Evolutionary conservation across 2,888 invertebrate genomes (phyloP).

Genomic region (Drosophila setosimentum): DNA sequence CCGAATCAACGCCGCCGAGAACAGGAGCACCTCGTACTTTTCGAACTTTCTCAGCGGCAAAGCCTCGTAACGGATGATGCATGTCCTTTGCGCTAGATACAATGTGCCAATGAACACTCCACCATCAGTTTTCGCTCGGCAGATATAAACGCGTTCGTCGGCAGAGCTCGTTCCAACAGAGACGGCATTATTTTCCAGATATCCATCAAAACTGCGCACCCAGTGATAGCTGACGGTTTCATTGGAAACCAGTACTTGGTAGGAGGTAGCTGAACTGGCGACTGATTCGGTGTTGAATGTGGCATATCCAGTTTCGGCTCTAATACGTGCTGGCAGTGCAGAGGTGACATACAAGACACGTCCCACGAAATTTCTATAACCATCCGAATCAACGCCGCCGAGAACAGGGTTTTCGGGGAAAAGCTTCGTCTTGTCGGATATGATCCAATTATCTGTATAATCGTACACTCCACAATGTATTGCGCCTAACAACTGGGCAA

Average conservation of each 20-base stretch:
- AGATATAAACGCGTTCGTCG: conserved; percentile 52
- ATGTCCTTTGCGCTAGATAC: conserved; percentile 23
- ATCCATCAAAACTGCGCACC: conserved; percentile 59
- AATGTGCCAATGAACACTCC: conserved; percentile 46
- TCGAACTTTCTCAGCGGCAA: too few relatives aligned
- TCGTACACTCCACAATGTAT: conserved; percentile 44
- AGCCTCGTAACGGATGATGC: conserved; percentile 43
- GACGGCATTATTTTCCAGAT: conserved; percentile 37
- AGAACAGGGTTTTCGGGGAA: conserved; percentile 43
- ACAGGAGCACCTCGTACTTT: conserved; percentile 64
- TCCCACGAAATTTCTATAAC: too few relatives aligned
- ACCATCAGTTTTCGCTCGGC: conserved; percentile 42
- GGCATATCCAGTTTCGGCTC: conserved; percentile 39
- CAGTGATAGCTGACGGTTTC: conserved; percentile 41
- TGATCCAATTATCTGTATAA: conserved; percentile 38
- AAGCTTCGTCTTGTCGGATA: conserved; percentile 8
- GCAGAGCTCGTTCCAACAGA: conserved; percentile 46
- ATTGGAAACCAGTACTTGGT: conserved; percentile 41
- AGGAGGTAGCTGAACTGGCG: conserved; percentile 1
- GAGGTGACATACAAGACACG: too few relatives aligned
- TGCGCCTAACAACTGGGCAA: conserved; percentile 37
- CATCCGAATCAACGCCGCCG: conserved; percentile 56
- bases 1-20: conserved; percentile 45
- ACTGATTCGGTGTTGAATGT: conserved; percentile 27
- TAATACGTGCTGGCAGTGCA: conserved; percentile 50